Conservation (phyloP, 2,113 vertebrate genomes). For the Enhydra lutris region DNA sequence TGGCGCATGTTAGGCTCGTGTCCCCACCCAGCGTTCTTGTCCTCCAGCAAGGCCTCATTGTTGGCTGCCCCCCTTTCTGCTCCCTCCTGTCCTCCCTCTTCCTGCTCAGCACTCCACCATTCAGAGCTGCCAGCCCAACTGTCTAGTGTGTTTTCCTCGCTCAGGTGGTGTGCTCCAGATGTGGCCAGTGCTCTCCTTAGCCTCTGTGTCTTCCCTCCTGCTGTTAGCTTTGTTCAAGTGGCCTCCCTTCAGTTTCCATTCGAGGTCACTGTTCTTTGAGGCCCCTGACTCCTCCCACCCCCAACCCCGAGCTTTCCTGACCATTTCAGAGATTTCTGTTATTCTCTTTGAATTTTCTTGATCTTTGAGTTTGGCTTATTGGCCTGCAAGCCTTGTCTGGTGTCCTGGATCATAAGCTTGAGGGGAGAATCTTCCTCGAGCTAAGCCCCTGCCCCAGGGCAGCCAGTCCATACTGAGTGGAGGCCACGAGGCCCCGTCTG, state of each 20-base stretch:
- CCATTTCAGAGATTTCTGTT: not conserved
- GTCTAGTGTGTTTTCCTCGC: not conserved
- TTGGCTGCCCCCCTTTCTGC: not conserved
- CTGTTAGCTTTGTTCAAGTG: no score
- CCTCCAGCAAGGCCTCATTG: fast-evolving
- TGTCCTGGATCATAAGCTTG: not conserved
- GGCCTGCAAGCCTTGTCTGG: not conserved
- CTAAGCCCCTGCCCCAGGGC: fast-evolving
- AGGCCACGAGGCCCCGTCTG: not conserved
- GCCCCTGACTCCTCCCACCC: not conserved
- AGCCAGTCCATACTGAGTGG: not conserved
- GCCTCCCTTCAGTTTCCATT: not conserved
- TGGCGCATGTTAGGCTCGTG: fast-evolving
- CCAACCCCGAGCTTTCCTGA: not conserved
- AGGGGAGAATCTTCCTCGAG: not conserved
- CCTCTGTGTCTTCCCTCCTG: not conserved
- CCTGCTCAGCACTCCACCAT: fast-evolving
- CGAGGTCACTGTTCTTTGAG: not conserved
- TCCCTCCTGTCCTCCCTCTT: not conserved
- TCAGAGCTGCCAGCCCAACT: not conserved
- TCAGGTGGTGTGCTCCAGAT: not conserved
- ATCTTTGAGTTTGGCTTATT: not conserved
- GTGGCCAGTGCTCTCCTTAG: not conserved
- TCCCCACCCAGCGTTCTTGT: fast-evolving
- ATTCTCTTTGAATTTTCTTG: not conserved